Evolutionary conservation across 2,113 vertebrate species (phyloP), one percentile per base, ranked within the genome.

Genomic region (Alethe diademata): DNA sequence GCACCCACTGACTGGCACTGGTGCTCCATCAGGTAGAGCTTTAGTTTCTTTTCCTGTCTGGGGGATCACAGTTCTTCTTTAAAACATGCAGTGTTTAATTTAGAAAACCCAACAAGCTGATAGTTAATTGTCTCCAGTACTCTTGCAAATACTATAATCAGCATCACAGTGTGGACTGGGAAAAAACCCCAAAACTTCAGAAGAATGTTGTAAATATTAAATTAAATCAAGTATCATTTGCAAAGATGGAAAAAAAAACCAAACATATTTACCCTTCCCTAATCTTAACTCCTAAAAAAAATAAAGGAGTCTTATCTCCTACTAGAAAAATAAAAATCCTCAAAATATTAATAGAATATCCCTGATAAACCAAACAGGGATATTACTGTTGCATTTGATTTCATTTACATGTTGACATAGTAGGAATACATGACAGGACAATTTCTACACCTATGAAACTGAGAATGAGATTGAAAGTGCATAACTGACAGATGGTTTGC

Each of bases 111-210:
- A 4, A 58, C 50, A 4, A 71, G 1, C 3, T 47, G 6, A 2
- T 64, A 72, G 8, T 23, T 74, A n/a, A 66, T 80, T 62, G 8
- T 53, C 7, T 74, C 90, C 17, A 20, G 13, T 62, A 56, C 58
- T 87, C 19, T 43, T 78, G 29, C 5, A 54, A 66, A 74, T 38
- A 19, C 11, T 54, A n/a, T 26, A 11, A 80, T 25, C 38, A 48
- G 7, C 54, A 72, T 67, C 36, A 35, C 10, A 70, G 9, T 73
- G 7, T 48, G 2, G 13, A 78, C 20, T 42, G 14, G 54, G 6
- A 53, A 72, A 81, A 62, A 50, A 1, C 0, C 1, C 3, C 8
- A 19, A 19, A 56, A 22, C 2, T 33, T 86, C 18, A 48, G 31
- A 74, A 65, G 5, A 3, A 4, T 70, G 3, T 40, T 70, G 7